Conservation (phyloP, 2,113 vertebrate genomes). For the Oreotrochilus melanogaster region DNA sequence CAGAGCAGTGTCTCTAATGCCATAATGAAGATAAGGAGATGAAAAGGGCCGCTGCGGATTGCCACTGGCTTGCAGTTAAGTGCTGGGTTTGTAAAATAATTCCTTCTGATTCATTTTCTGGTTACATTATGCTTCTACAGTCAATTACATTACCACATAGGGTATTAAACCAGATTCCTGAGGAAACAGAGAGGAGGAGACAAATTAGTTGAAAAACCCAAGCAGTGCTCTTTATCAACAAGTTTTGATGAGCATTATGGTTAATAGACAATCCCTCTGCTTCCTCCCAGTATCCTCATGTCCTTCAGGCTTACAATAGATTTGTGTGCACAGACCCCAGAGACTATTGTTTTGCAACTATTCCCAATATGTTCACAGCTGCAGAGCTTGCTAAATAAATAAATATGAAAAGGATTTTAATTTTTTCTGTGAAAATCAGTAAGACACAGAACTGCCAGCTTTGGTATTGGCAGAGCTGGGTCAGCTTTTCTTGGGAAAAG, state of each 20-base stretch:
- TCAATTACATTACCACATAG: constrained; percentile 53
- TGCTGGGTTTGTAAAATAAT: constrained; percentile 62
- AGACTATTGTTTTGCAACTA: not conserved
- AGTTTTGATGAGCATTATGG: not conserved
- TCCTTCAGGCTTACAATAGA: not conserved
- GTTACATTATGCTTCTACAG: constrained; percentile 56
- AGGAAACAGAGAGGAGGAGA: constrained; percentile 20
- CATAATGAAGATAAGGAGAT: constrained; percentile 71
- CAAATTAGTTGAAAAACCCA: constrained; percentile 12
- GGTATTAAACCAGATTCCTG: constrained; percentile 40
- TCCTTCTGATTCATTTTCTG: constrained; percentile 63
- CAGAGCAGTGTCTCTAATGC: constrained; percentile 37
- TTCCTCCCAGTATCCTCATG: accelerated
- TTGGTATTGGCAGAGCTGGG: not conserved
- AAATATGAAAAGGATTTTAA: not conserved
- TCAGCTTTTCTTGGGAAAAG: not conserved
- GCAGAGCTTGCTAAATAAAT: not conserved
- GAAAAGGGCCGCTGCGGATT: constrained; percentile 53
- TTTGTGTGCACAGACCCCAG: not conserved
- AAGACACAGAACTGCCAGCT: accelerated
- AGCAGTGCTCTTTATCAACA: not conserved
- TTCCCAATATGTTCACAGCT: not conserved
- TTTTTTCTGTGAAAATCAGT: not conserved
- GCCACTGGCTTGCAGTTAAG: constrained; percentile 30
- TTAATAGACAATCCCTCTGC: too few species aligned